A percentile compares a stretch with the other conserved stretches of the same genome.
phyloP scores from a whole-genome alignment of 2,113 vertebrate genomes.

The Pica pica region DNA sequence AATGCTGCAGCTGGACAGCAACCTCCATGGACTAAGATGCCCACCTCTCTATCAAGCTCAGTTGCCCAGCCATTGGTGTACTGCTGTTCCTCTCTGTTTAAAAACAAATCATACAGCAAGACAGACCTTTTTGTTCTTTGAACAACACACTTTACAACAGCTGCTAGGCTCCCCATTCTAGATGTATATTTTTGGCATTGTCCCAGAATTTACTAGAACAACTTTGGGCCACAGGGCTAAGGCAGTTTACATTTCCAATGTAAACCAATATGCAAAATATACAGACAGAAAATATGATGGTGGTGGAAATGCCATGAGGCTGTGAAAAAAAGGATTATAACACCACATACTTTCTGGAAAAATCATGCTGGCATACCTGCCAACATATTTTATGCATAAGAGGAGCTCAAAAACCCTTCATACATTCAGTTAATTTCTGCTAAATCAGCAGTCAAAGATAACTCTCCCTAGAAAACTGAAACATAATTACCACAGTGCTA shows the following conservation, averaged over 20 bases:
- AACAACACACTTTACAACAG: not conserved
- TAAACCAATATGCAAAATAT: not conserved
- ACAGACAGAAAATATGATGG: not conserved
- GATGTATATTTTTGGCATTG: not conserved
- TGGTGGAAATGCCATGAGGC: not conserved
- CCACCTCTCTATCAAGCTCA: not conserved
- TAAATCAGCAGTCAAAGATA: constrained; percentile 26
- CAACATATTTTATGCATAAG: not conserved
- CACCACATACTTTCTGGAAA: not conserved
- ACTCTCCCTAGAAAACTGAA: constrained; percentile 10
- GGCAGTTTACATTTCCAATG: not conserved
- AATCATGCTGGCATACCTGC: not conserved
- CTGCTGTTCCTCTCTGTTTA: not conserved
- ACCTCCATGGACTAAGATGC: not conserved
- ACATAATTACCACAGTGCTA: not conserved
- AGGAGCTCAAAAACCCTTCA: not conserved
- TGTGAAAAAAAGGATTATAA: not conserved
- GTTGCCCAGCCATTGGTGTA: not conserved
- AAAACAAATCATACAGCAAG: not conserved
- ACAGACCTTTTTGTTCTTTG: not conserved
- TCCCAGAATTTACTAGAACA: not conserved
- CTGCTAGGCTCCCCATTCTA: not conserved
- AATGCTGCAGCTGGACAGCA: not conserved
- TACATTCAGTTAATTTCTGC: not conserved
- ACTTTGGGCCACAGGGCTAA: not conserved